A percentile compares a stretch with the other conserved stretches of the same genome.
These are phyloP conservation scores for Temnothorax rugatulus DNA, from an alignment of 2,888 invertebrate genomes.

Conservation along the genomic window DNA sequence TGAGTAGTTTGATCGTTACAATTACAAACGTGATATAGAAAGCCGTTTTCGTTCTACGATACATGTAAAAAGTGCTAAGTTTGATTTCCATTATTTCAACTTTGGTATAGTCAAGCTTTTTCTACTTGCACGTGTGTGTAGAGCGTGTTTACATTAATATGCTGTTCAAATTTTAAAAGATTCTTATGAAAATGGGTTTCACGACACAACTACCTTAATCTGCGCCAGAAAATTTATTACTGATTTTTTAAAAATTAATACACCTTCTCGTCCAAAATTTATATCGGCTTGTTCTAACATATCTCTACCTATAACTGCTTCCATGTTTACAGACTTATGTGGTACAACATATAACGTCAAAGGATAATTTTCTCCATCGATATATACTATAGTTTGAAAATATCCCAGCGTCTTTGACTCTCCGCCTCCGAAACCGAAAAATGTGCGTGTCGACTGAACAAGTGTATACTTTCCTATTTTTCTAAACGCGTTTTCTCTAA, in stretches of 20 bases:
- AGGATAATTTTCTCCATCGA: background rate
- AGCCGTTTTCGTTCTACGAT: no score
- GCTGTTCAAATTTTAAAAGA: no score
- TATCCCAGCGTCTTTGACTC: constrained; percentile 12
- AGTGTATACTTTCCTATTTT: background rate
- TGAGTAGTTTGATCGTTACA: no score
- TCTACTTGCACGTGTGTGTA: no score
- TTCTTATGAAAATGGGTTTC: no score
- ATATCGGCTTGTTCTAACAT: constrained; percentile 33
- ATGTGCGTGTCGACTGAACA: background rate
- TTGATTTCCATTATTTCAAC: no score
- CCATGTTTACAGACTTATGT: background rate
- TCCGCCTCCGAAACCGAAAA: constrained; percentile 31
- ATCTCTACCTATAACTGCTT: constrained; percentile 26
- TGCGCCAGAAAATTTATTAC: constrained; percentile 7
- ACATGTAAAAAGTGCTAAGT: no score
- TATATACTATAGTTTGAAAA: constrained; percentile 18
- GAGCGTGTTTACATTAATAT: no score
- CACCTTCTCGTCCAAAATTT: background rate
- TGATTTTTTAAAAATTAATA: constrained; percentile 10
- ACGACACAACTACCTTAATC: no score
- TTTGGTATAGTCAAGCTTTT: no score
- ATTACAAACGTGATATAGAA: no score
- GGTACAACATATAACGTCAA: constrained; percentile 20
- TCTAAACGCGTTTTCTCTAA: constrained; percentile 14